Conservation (phyloP, 2,888 invertebrate species). For the Drosophila lutescens region DNA sequence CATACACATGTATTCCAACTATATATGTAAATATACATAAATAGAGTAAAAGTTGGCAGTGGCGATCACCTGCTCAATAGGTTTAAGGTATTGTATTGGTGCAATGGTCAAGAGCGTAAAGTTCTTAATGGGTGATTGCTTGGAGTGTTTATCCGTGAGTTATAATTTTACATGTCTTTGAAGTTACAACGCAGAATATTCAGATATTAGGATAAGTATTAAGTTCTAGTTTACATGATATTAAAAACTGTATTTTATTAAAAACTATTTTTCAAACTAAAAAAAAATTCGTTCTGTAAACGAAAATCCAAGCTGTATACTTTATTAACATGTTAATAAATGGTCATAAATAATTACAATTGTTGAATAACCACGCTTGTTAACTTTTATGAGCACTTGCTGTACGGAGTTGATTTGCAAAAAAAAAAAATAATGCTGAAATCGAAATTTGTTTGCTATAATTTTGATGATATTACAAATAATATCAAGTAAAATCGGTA, state of each 20-base stretch:
- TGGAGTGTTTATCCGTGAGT: background rate
- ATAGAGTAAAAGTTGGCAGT: slow-evolving; percentile 15
- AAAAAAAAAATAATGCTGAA: background rate
- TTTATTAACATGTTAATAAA: background rate
- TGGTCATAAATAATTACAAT: background rate
- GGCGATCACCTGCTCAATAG: slow-evolving; percentile 25
- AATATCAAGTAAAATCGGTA: background rate
- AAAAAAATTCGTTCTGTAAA: too few relatives aligned
- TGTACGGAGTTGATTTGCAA: background rate
- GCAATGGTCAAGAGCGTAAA: slow-evolving; percentile 19
- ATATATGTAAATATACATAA: slow-evolving; percentile 1
- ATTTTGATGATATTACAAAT: background rate
- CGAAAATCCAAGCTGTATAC: background rate
- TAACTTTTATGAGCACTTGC: background rate
- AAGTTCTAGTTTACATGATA: too few relatives aligned
- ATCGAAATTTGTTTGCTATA: background rate
- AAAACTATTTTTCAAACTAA: too few relatives aligned
- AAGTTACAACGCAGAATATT: too few relatives aligned
- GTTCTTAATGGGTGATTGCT: slow-evolving; percentile 11
- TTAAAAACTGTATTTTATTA: too few relatives aligned
- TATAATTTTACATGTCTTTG: background rate
- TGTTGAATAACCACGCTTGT: too few relatives aligned
- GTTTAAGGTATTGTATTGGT: background rate
- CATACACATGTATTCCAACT: background rate
- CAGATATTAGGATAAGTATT: too few relatives aligned